phyloP scores from a whole-genome alignment of 1,140 invertebrate genomes.

The Dysdera silvatica region DNA sequence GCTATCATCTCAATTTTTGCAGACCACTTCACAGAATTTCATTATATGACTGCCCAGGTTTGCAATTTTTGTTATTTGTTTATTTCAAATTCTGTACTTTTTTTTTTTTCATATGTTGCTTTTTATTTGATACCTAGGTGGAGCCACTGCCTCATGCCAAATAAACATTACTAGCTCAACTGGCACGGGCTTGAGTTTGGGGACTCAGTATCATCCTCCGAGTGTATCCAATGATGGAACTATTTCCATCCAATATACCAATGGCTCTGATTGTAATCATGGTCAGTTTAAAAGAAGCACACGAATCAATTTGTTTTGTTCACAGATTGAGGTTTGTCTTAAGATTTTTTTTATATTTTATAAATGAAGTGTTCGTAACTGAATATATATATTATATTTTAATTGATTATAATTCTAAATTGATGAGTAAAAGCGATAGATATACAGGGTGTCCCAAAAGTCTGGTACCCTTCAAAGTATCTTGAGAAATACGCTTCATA shows the following conservation, averaged over 20 bases:
- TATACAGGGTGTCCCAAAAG: no score
- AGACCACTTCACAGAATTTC: slow-evolving; percentile 1
- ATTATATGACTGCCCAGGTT: slow-evolving; percentile 17
- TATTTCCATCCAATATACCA: slow-evolving; percentile 9
- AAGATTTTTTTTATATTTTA: neutral
- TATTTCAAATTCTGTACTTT: no score
- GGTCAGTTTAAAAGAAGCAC: slow-evolving; percentile 8
- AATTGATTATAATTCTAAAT: no score
- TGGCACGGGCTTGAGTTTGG: neutral
- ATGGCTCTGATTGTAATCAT: slow-evolving; percentile 15
- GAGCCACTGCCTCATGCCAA: slow-evolving; percentile 9
- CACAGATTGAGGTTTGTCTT: neutral
- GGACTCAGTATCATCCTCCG: neutral
- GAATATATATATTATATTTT: no score
- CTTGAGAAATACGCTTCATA: no score
- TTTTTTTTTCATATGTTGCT: no score
- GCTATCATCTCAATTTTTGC: slow-evolving; percentile 27
- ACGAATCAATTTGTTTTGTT: slow-evolving; percentile 17
- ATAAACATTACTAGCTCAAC: neutral
- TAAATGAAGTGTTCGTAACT: no score
- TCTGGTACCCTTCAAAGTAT: no score
- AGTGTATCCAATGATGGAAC: slow-evolving; percentile 1
- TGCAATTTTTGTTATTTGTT: no score
- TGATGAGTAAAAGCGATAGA: no score
- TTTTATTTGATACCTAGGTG: neutral